phyloP scores from a whole-genome alignment of 2,888 invertebrate species.

The Agrotis exclamationis region DNA sequence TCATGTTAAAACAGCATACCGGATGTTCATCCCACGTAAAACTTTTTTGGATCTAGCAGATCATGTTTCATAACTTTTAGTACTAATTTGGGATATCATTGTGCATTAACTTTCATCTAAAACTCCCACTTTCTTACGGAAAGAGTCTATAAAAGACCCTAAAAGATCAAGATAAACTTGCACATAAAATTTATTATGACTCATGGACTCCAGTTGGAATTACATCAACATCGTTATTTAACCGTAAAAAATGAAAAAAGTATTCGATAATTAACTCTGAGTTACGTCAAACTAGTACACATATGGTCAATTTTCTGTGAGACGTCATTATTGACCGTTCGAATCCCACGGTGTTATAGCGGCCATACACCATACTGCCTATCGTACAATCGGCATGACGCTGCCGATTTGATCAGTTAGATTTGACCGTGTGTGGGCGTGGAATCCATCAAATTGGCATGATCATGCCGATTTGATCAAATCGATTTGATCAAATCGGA shows the following conservation, averaged over 20 bases:
- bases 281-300: constrained; percentile 61
- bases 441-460: too few relatives aligned
- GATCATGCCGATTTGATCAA: too few relatives aligned
- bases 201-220: constrained; percentile 49
- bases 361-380: too few relatives aligned
- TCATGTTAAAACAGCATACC: constrained; percentile 50
- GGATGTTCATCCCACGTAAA: constrained; percentile 58
- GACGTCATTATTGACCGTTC: constrained; percentile 64
- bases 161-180: constrained; percentile 59
- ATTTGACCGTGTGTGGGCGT: too few relatives aligned
- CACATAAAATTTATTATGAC: constrained; percentile 62
- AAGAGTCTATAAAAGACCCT: constrained; percentile 49
- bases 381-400: too few relatives aligned
- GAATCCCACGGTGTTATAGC: constrained; percentile 79
- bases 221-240: constrained; percentile 62
- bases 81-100: constrained; percentile 61
- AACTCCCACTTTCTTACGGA: constrained; percentile 64
- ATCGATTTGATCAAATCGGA: too few relatives aligned
- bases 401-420: too few relatives aligned
- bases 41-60: constrained; percentile 43
- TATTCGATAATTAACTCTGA: constrained; percentile 60
- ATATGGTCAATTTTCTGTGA: constrained; percentile 66
- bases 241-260: constrained; percentile 49
- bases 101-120: constrained; percentile 59
- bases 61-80: constrained; percentile 60